Percentiles rank a stretch among this genome's conserved stretches.
Evolutionary conservation across 2,113 vertebrate species (phyloP).

Genomic region (Cheirogaleus medius): DNA sequence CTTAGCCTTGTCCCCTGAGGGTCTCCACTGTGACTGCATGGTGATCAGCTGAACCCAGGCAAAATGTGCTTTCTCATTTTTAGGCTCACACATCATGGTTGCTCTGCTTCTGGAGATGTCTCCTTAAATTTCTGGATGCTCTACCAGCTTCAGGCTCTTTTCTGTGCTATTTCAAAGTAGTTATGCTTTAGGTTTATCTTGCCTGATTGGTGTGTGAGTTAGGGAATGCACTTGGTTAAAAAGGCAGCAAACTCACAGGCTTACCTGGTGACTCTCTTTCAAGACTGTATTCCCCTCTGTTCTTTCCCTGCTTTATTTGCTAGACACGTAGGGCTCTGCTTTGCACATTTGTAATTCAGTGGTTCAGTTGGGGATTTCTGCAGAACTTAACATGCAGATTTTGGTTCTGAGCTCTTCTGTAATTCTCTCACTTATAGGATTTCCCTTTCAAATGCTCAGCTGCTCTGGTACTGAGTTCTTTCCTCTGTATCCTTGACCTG

Average conservation of each 20-base stretch:
- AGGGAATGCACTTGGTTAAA: neutral
- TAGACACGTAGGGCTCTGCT: neutral
- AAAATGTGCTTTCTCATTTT: neutral
- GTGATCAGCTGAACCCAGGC: neutral
- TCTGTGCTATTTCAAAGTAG: neutral
- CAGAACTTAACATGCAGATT: neutral
- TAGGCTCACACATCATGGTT: neutral
- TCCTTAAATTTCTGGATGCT: neutral
- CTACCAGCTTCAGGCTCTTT: neutral
- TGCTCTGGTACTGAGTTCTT: neutral
- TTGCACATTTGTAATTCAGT: neutral
- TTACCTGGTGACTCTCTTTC: neutral
- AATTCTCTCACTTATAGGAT: neutral
- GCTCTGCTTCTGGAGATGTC: neutral
- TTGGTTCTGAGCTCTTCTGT: neutral
- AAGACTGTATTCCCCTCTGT: neutral
- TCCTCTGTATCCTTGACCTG: neutral
- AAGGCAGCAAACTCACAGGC: neutral
- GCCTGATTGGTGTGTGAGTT: neutral
- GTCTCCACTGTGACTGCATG: neutral
- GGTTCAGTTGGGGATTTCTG: neutral
- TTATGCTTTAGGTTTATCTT: neutral
- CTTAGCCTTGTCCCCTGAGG: neutral
- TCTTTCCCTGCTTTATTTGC: neutral
- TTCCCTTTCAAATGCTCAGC: neutral